Evolutionary conservation across 2,888 invertebrate genomes (phyloP), one percentile per base, ranked within the genome.

Genomic region (Oscheius sp.): DNA sequence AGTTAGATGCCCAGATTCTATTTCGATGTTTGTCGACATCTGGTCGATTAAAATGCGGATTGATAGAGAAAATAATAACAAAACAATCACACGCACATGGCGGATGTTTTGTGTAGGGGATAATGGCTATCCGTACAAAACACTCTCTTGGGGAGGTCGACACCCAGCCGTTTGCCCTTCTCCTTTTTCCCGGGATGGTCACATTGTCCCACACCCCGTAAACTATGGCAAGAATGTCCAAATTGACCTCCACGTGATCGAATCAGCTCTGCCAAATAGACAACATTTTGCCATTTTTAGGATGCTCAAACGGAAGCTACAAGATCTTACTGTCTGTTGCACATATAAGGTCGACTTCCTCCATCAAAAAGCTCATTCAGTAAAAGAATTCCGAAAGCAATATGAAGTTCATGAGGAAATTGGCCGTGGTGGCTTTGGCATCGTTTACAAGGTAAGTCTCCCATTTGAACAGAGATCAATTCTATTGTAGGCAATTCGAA

Each of bases 291-390:
- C 21, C 21, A 7, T 16, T 55, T 83, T 29, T 78, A 85, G 81
- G 74, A 86, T 86, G 85, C 76, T 86, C 69, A 86, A 86, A 73
- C 78, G 85, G 43, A 84, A 84, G 75, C 77, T 86, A 56, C 86
- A 86, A 74, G 85, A 86, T 68, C 69, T 85, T 69, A 84, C 85
- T 1, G 84, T 86, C 7, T 85, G 85, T 70, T 85, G 86, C 73
- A 82, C 86, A 12, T 86, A 86, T 76, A 80, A 86, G 58, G 80
- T 86, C 63, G 81, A 84, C 63, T 86, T 85, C 69, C 78, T 86
- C 46, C 86, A 86, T 64, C 81, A 84, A 46, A 84, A 85, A 79
- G 84, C 77, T 29, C 84, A 84, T 72, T 80, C 81, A 9, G 77
- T 76, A 29, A 85, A 84, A 69, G 82, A 84, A 29, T 85, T 85